phyloP scores from a whole-genome alignment of 2,113 vertebrate species.

The Psophia crepitans region DNA sequence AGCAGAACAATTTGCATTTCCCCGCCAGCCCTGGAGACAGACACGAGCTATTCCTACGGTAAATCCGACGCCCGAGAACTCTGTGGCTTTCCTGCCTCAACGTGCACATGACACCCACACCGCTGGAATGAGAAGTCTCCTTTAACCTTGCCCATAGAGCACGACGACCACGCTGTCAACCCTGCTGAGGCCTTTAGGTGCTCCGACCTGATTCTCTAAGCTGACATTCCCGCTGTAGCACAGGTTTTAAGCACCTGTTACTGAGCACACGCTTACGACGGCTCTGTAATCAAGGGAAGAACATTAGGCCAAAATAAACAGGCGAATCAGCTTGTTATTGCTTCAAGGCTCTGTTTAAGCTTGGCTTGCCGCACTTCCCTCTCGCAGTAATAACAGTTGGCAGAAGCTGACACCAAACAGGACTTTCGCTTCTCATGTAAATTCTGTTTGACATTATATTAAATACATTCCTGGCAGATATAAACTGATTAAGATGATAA shows the following conservation, averaged over 20 bases:
- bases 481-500: background rate
- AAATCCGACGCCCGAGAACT: background rate
- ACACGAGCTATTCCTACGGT: background rate
- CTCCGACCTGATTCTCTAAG: background rate
- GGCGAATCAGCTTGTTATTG: background rate
- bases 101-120: rapidly evolving
- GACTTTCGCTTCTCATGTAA: background rate
- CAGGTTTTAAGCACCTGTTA: background rate
- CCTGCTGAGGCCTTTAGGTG: background rate
- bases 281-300: background rate
- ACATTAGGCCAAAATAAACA: background rate
- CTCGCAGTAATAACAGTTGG: background rate
- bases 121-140: background rate
- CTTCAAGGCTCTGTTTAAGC: background rate
- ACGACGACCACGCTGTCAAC: background rate
- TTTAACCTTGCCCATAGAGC: background rate
- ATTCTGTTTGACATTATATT: background rate
- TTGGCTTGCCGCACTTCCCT: background rate
- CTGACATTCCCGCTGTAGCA: background rate
- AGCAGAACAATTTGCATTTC: background rate
- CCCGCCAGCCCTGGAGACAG: background rate
- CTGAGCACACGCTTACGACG: background rate
- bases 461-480: background rate
- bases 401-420: background rate
- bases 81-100: background rate